Evolutionary conservation across 1,140 invertebrate species (phyloP), one percentile per base, ranked within the genome.

Genomic region (Drosophila gunungcola): DNA sequence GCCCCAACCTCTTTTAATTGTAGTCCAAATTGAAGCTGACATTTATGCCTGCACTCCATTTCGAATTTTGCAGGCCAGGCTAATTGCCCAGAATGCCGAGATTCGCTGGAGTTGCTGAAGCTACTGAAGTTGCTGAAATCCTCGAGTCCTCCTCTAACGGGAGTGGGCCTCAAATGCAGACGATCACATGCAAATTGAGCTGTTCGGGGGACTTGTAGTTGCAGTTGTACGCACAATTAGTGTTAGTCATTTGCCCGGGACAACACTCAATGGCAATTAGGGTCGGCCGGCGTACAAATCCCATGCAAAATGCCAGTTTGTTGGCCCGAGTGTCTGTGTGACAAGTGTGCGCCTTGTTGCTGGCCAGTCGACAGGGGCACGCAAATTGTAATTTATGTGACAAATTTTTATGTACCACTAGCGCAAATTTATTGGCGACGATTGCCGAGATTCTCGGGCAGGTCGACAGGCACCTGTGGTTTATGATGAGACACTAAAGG

Each of bases 381-480:
- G 80, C 83, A 88, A 88, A 88, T 88, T 88, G 84, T 89, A 89
- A 88, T 88, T 88, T 88, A 88, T 89, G 83, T 83, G 83, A 89
- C 83, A 88, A 88, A 88, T 88, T 88, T 89, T 83, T 80, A 88
- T 88, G 83, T 78, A 80, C 76, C 80, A 58, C 60, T 57, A 46
- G 56, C 25, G 43, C 45, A 76, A 89, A 88, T 89, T 88, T 88
- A 88, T 88, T 73, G 73, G 42, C 64, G 21, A 41, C 57, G 55
- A 36, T 57, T n/a, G 48, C 45, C 39, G 16, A 56, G 60, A 62
- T 49, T 62, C 54, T 60, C 32, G 25, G 63, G 65, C 70, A 72
- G 58, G 43, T 74, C 11, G 21, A 32, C 39, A 39, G 38, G 38
- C 54, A 62, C 53, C 53, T 52, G 51, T 9, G 16, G 11, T 25